Evolutionary conservation across 2,797 vertebrate genomes (phyloP).

Genomic region (Vespertilio murinus): DNA sequence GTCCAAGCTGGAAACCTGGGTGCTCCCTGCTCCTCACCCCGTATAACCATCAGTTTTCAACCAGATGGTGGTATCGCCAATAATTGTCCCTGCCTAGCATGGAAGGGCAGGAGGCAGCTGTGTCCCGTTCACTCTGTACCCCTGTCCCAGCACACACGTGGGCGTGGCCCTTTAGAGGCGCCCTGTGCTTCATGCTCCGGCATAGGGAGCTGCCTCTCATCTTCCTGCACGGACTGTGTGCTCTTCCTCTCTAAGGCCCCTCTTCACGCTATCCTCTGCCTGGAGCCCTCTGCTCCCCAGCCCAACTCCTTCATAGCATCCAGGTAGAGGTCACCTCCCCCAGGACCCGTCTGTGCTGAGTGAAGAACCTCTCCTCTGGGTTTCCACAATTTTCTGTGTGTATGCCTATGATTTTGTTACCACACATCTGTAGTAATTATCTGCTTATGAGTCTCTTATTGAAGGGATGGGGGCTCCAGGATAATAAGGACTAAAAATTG

Average conservation of each 20-base stretch:
- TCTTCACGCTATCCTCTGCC: background rate
- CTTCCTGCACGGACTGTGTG: background rate
- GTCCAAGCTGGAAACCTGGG: background rate
- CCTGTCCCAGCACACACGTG: background rate
- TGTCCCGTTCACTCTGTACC: background rate
- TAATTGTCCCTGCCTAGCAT: background rate
- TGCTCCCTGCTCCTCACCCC: background rate
- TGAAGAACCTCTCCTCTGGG: background rate
- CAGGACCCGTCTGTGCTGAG: no score
- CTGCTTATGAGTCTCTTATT: background rate
- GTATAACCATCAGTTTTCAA: no score
- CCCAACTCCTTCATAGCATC: background rate
- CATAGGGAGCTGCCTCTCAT: background rate
- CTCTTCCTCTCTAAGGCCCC: background rate
- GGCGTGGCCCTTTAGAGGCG: background rate
- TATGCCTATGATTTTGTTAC: background rate
- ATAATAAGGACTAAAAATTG: background rate
- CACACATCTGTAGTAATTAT: background rate
- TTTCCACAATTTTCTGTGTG: background rate
- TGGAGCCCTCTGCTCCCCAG: background rate
- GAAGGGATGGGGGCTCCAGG: background rate
- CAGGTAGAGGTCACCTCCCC: background rate
- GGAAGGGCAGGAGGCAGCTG: background rate
- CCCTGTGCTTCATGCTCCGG: background rate
- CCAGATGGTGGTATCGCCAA: background rate